These are phyloP conservation scores for Zapornia atra DNA, from an alignment of 2,113 vertebrate species.

Conservation along the genomic window DNA sequence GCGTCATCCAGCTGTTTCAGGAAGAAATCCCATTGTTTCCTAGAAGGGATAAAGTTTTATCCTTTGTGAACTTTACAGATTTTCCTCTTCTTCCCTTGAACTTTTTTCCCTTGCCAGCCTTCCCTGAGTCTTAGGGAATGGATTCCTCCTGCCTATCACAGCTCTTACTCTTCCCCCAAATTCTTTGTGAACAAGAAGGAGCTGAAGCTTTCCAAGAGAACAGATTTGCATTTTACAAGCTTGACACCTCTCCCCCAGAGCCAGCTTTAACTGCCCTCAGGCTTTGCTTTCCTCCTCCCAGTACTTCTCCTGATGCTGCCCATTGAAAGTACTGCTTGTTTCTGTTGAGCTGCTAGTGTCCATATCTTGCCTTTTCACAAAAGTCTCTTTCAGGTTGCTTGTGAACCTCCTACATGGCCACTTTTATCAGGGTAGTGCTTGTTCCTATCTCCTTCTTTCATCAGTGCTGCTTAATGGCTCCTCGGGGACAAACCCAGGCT, in stretches of 20 bases:
- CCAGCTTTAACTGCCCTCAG: background rate
- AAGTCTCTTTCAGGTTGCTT: background rate
- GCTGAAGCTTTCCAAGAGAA: background rate
- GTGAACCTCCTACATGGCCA: background rate
- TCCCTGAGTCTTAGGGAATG: background rate
- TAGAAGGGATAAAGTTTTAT: background rate
- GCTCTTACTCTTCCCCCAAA: background rate
- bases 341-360: background rate
- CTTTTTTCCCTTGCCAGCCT: background rate
- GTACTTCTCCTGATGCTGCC: background rate
- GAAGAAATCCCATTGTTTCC: background rate
- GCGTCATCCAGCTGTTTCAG: background rate
- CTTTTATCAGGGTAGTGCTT: background rate
- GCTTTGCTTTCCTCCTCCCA: background rate
- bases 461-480: background rate
- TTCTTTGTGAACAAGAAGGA: background rate
- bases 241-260: background rate
- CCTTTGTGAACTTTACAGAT: background rate
- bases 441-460: background rate
- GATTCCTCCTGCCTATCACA: background rate
- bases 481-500: background rate
- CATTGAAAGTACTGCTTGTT: background rate
- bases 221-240: background rate
- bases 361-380: background rate
- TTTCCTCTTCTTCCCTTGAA: background rate